Percentiles rank a stretch among this genome's conserved stretches.
Conservation (phyloP, 2,888 invertebrate genomes). For the Trissolcus japonicus region DNA sequence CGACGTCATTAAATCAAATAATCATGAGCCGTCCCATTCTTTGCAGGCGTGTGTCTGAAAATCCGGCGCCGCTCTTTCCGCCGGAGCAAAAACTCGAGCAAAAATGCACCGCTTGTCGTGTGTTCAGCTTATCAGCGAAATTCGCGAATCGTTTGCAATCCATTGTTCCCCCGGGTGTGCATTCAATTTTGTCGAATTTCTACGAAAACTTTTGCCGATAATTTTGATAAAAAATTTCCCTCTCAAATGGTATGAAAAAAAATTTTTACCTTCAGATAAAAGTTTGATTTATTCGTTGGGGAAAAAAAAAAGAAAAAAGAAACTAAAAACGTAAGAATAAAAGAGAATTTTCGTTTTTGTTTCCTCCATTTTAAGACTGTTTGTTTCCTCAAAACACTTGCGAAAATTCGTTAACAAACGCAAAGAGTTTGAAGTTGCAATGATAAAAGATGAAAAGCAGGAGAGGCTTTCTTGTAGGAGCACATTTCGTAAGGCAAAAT, state of each 20-base stretch:
- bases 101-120: conserved; percentile 9
- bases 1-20: conserved; percentile 42
- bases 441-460: conserved; percentile 33
- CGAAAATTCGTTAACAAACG: not conserved
- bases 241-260: no score
- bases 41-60: conserved; percentile 17
- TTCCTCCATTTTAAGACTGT: no score
- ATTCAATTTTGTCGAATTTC: not conserved
- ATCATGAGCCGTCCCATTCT: conserved; percentile 21
- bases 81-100: conserved; percentile 16
- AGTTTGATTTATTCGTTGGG: no score
- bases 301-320: no score
- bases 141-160: conserved; percentile 27
- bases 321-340: no score
- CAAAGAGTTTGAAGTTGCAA: conserved; percentile 10
- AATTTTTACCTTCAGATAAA: no score
- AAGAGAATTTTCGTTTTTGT: no score
- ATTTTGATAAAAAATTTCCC: not conserved
- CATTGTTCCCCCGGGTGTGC: conserved; percentile 14
- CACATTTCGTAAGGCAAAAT: conserved; percentile 62
- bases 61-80: conserved; percentile 18
- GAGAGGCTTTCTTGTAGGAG: conserved; percentile 58
- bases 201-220: not conserved
- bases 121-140: conserved; percentile 13
- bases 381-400: no score